These are phyloP conservation scores for Bergia sp. DNA, from an alignment of 92 coral and sea anemone genomes.

Conservation along the genomic window DNA sequence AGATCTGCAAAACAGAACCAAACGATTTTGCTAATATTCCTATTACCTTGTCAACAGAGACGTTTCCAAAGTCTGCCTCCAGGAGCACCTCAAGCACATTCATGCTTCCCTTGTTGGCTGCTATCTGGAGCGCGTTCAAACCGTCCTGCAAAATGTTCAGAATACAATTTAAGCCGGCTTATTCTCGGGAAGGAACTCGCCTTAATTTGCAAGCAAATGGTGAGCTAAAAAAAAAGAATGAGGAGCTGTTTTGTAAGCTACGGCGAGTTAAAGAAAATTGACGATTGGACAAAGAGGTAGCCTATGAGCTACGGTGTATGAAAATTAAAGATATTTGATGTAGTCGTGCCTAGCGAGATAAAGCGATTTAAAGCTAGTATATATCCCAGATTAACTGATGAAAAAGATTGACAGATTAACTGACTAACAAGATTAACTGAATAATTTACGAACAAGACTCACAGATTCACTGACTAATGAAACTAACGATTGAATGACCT, in stretches of 20 bases:
- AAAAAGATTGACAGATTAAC: not conserved
- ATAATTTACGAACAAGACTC: too few species aligned
- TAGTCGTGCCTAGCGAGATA: not conserved
- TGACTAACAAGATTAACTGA: not conserved
- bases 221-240: too few species aligned
- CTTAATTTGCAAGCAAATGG: not conserved
- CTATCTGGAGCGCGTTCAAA: constrained; percentile 83
- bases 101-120: constrained; percentile 85
- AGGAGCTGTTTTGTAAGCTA: too few species aligned
- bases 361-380: too few species aligned
- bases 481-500: not conserved
- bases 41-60: constrained; percentile 73
- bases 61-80: constrained; percentile 71
- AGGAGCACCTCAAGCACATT: constrained; percentile 83
- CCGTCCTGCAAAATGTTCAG: constrained; percentile 72
- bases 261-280: too few species aligned
- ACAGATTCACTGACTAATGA: not conserved
- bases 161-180: not conserved
- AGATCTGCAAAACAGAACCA: not conserved
- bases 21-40: not conserved
- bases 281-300: too few species aligned
- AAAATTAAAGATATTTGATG: not conserved
- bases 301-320: too few species aligned
- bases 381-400: not conserved
- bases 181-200: not conserved